Evolutionary conservation across 30 jellyfish, hydroid and myxozoan species (phyloP).

Genomic region (Phacellophora camtschatica): DNA sequence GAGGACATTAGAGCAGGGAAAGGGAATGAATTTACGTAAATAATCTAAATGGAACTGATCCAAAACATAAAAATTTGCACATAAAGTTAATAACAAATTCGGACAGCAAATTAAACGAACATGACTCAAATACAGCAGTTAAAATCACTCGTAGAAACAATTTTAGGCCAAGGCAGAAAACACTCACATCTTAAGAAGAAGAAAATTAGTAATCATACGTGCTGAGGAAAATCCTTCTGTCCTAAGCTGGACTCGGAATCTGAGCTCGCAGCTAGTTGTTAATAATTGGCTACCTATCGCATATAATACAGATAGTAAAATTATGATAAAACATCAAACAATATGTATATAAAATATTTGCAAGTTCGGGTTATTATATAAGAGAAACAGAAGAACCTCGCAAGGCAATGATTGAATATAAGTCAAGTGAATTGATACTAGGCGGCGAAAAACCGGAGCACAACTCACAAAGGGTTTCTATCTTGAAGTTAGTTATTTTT

Average conservation of each 20-base stretch:
- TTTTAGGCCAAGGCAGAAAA: not conserved
- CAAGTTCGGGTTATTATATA: not conserved
- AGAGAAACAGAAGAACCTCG: no score
- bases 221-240: no score
- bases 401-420: no score
- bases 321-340: slow-evolving; percentile 1
- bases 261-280: no score
- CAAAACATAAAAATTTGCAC: not conserved
- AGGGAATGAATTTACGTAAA: not conserved
- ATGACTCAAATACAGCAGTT: not conserved
- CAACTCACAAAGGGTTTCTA: no score
- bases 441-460: no score
- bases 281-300: no score
- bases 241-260: no score
- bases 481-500: no score
- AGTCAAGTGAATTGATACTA: no score
- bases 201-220: not conserved
- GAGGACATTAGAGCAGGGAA: no score
- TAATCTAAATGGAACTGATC: no score
- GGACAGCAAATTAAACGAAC: not conserved
- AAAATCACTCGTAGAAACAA: not conserved
- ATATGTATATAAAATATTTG: slow-evolving; percentile 7
- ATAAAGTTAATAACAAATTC: not conserved
- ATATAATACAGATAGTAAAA: slow-evolving; percentile 15
- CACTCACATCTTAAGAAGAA: not conserved